Percentiles rank a stretch among this genome's conserved stretches.
Evolutionary conservation across 2,888 invertebrate species (phyloP).

Genomic region (Rhimphoctona megacephalus): DNA sequence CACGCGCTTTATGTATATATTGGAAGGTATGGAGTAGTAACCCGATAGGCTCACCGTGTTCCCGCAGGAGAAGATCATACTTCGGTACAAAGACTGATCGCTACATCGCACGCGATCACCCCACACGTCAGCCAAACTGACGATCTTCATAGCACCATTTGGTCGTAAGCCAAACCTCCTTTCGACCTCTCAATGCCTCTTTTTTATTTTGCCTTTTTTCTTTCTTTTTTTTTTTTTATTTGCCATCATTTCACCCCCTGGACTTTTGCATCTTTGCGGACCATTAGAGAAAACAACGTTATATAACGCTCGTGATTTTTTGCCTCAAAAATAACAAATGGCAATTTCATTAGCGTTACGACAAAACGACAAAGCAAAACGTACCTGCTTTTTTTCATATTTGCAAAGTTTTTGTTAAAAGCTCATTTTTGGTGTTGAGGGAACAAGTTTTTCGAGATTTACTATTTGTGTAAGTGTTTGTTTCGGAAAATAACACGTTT

Average conservation of each 20-base stretch:
- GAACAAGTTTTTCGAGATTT: not conserved
- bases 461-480: not conserved
- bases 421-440: not conserved
- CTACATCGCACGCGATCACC: conserved; percentile 84
- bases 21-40: conserved; percentile 75
- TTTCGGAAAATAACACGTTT: not conserved
- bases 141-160: conserved; percentile 81
- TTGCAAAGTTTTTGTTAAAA: not conserved
- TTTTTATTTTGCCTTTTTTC: conserved; percentile 29
- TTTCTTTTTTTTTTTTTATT: conserved; percentile 5
- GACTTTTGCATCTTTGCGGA: conserved; percentile 9
- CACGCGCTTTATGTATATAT: conserved; percentile 65
- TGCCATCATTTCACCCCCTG: conserved; percentile 33
- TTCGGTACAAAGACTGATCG: conserved; percentile 83
- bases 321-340: not conserved
- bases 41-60: conserved; percentile 80
- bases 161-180: conserved; percentile 73
- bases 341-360: not conserved
- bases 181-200: conserved; percentile 24
- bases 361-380: not conserved
- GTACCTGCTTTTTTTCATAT: not conserved
- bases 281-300: conserved; percentile 3
- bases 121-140: conserved; percentile 82
- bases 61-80: conserved; percentile 82
- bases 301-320: not conserved